These are phyloP conservation scores for Mimas tiliae DNA, from an alignment of 2,888 invertebrate species.

Conservation along the genomic window DNA sequence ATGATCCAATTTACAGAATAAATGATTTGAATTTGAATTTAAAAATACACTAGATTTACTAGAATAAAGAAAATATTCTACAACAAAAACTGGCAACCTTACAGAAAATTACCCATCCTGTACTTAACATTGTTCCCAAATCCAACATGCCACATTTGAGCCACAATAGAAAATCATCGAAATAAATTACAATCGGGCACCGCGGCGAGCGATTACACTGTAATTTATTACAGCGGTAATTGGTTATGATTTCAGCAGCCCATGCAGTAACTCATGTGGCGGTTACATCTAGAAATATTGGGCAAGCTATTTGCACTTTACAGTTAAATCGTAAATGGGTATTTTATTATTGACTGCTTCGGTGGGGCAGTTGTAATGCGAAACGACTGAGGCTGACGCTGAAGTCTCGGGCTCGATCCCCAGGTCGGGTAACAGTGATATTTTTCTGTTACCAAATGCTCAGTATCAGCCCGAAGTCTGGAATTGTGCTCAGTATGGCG, in stretches of 20 bases:
- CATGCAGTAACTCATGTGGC: neutral
- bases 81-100: neutral
- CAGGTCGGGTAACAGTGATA: too few species aligned
- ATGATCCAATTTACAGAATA: too few species aligned
- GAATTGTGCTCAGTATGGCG: too few species aligned
- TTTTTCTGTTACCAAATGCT: too few species aligned
- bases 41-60: too few species aligned
- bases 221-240: slow-evolving; percentile 25
- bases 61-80: neutral
- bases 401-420: too few species aligned
- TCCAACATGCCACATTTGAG: slow-evolving; percentile 30
- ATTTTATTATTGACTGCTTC: too few species aligned
- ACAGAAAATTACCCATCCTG: neutral
- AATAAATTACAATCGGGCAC: slow-evolving; percentile 56
- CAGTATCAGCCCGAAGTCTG: too few species aligned
- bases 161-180: slow-evolving; percentile 61
- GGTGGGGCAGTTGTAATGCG: too few species aligned
- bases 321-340: too few species aligned
- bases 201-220: slow-evolving; percentile 19
- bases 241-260: slow-evolving; percentile 12
- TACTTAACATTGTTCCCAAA: slow-evolving; percentile 19
- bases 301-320: neutral
- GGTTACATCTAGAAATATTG: neutral
- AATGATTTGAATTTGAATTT: too few species aligned
- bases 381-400: too few species aligned